Evolutionary conservation across 37 sponge, comb jelly and placozoan species (phyloP).

Genomic region (Amphimedon queenslandica): DNA sequence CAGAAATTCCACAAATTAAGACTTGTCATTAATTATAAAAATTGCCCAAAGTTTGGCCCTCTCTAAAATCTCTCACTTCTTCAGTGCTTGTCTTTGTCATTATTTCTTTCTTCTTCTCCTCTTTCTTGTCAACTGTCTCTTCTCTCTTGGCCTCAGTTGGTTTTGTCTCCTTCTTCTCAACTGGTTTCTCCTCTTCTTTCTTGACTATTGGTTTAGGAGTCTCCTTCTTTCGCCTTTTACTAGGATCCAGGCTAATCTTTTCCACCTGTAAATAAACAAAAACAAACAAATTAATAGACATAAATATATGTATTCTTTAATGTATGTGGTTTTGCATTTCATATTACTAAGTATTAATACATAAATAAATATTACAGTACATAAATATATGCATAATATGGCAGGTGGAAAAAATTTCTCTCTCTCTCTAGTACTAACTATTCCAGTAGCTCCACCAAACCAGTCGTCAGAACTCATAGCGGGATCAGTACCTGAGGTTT

Average conservation of each 20-base stretch:
- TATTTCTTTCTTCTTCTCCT: background rate
- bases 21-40: no score
- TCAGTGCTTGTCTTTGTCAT: no score
- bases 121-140: background rate
- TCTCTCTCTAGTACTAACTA: background rate
- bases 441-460: slow-evolving; percentile 61
- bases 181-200: background rate
- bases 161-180: slow-evolving; percentile 2
- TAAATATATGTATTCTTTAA: no score
- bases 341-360: no score
- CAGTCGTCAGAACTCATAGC: slow-evolving; percentile 76
- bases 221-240: slow-evolving; percentile 5
- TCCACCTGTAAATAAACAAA: slow-evolving; percentile 22
- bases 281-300: background rate
- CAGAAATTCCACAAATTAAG: no score
- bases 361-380: no score
- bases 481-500: slow-evolving; percentile 46
- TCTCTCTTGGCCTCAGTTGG: slow-evolving; percentile 3
- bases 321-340: no score
- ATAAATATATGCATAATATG: no score
- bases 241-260: slow-evolving; percentile 61
- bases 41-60: no score
- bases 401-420: no score
- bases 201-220: slow-evolving; percentile 3
- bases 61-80: no score